Evolutionary conservation across 2,113 vertebrate species (phyloP), one percentile per base, ranked within the genome.

Genomic region (Melospiza georgiana): DNA sequence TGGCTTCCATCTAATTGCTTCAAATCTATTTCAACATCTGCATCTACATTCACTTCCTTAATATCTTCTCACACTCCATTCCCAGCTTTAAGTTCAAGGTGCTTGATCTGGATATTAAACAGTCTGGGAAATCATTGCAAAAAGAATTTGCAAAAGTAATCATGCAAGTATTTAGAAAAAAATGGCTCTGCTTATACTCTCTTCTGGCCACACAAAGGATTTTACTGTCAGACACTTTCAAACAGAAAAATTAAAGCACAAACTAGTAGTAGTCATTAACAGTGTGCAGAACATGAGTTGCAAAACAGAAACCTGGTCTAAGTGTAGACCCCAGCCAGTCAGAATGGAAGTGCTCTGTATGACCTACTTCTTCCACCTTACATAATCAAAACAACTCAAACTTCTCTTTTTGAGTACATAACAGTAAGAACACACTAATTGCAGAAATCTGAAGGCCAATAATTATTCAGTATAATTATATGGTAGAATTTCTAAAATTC

Each of bases 91-190:
- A 66, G 58, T 79, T 93, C 84, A 91, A 94, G 72, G 33, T 86
- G 9, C 33, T 94, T 92, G 59, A 86, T 83, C 28, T 89, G 39
- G 22, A 21, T 95, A 57, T 77, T 77, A 77, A 91, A 59, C 20
- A 84, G 55, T 31, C 75, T 83, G 52, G 68, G 52, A 89, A 91
- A 79, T 62, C 10, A 46, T 6, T 83, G 46, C 43, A 79, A 83
- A 89, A 87, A 85, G 22, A 63, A 93, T 90, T 90, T 95, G 75
- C 85, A 90, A 94, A 93, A 86, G 44, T 61, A 90, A 91, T 93
- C 51, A 91, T 44, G 30, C 9, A 71, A 84, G 62, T 4, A 10
- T 84, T 86, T 92, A 83, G 35, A 78, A 92, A 88, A 75, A 94
- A 72, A 72, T 14, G 2, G 1, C 19, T 73, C 49, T 89, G 41